Conservation (phyloP, 2,113 vertebrate genomes). For the Labrus mixtus region DNA sequence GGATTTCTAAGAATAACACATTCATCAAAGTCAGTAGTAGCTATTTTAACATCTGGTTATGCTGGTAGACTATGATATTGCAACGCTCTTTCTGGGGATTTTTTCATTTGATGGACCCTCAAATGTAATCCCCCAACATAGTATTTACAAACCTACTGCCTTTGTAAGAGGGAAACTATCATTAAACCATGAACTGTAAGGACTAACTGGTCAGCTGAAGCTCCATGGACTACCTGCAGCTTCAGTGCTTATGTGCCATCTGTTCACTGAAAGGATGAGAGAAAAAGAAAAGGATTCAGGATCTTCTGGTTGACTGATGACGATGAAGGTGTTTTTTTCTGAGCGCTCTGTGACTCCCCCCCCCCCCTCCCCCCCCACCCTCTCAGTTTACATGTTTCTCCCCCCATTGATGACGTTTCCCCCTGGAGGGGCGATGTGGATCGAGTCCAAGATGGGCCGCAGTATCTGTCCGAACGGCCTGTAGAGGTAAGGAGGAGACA, state of each 20-base stretch:
- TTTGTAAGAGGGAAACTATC: background rate
- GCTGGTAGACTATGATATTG: constrained; percentile 9
- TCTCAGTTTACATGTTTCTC: constrained; percentile 88
- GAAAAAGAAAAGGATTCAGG: constrained; percentile 1
- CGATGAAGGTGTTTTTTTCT: constrained; percentile 56
- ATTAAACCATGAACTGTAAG: background rate
- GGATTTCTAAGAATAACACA: constrained; percentile 26
- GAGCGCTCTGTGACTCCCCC: constrained; percentile 22
- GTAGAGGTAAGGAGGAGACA: constrained; percentile 33
- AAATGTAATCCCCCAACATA: background rate
- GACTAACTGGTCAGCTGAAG: constrained; percentile 3
- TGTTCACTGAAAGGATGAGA: constrained; percentile 17
- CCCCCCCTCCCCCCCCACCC: constrained; percentile 19
- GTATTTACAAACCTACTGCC: background rate
- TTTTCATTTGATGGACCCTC: background rate
- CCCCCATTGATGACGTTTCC: constrained; percentile 92
- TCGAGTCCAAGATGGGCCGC: constrained; percentile 92
- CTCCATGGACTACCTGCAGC: background rate
- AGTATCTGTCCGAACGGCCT: constrained; percentile 97
- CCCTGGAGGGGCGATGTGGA: constrained; percentile 94
- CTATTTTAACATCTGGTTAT: background rate
- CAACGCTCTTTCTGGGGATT: background rate
- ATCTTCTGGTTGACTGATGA: constrained; percentile 48
- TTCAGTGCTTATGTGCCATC: background rate
- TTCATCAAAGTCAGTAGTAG: constrained; percentile 15